These are phyloP conservation scores for Drosophila asahinai DNA, from an alignment of 1,140 invertebrate species.

Conservation along the genomic window DNA sequence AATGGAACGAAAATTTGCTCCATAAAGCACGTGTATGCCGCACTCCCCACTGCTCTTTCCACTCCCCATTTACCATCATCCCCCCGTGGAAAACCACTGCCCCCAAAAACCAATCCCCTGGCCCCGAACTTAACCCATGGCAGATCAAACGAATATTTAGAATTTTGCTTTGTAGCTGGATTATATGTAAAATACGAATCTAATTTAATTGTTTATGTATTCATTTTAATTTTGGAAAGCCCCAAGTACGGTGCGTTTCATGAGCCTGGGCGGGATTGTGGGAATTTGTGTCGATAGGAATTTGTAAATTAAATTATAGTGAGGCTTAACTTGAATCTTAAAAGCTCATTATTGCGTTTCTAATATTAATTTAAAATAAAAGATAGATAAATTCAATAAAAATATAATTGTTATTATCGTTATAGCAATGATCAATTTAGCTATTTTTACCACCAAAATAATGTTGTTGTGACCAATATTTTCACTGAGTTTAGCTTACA, in stretches of 20 bases:
- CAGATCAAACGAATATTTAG: conserved; percentile 48
- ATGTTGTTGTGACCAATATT: no score
- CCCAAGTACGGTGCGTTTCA: conserved; percentile 13
- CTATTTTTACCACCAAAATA: no score
- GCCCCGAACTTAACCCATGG: conserved; percentile 20
- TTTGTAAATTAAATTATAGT: background rate
- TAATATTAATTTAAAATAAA: background rate
- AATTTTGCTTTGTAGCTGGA: conserved; percentile 39
- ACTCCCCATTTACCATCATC: background rate
- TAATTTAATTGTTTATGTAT: conserved; percentile 36
- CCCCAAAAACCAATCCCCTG: background rate
- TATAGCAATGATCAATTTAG: background rate
- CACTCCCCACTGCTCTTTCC: background rate
- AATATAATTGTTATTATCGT: no score
- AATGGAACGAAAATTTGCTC: conserved; percentile 53
- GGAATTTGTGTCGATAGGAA: background rate
- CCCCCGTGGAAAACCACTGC: background rate
- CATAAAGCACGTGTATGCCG: conserved; percentile 49
- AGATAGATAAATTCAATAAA: background rate
- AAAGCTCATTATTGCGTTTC: background rate
- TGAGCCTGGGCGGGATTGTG: background rate
- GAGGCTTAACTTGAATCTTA: background rate
- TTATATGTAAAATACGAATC: conserved; percentile 31
- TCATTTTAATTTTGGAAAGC: conserved; percentile 26
- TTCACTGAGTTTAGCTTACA: no score